Percentiles rank a stretch among this genome's conserved stretches.
phyloP scores from a whole-genome alignment of 2,888 invertebrate genomes.

The Oeneis ivallda region DNA sequence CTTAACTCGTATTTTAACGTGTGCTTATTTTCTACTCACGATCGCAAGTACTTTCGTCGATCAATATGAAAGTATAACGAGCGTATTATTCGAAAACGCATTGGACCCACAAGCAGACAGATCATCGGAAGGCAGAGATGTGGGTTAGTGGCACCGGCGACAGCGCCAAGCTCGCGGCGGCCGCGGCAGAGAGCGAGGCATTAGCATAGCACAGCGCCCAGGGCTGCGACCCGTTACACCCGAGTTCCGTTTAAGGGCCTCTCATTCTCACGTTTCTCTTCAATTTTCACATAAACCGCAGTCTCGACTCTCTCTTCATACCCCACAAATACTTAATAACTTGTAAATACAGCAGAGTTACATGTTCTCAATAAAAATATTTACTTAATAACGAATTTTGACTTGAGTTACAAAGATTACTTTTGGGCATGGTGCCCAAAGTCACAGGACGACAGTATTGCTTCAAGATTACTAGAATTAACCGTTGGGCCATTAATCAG shows the following conservation, averaged over 20 bases:
- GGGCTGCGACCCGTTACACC: slow-evolving; percentile 71
- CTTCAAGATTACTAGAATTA: too few relatives aligned
- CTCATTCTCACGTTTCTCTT: slow-evolving; percentile 62
- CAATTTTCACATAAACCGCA: slow-evolving; percentile 46
- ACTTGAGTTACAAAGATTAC: too few relatives aligned
- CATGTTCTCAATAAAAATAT: too few relatives aligned
- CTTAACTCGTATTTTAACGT: slow-evolving; percentile 6
- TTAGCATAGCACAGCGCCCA: slow-evolving; percentile 75
- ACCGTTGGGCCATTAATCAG: too few relatives aligned
- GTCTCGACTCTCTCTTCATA: slow-evolving; percentile 1
- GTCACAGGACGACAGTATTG: too few relatives aligned
- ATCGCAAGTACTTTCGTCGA: slow-evolving; percentile 64
- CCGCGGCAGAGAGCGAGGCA: slow-evolving; percentile 60
- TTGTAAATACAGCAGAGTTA: too few relatives aligned
- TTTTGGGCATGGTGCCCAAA: too few relatives aligned
- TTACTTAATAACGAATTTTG: too few relatives aligned
- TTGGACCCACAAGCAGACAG: slow-evolving; percentile 68
- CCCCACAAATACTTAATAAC: not conserved
- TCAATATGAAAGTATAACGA: slow-evolving; percentile 77
- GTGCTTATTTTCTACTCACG: slow-evolving; percentile 34
- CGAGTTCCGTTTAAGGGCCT: slow-evolving; percentile 66
- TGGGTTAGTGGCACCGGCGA: slow-evolving; percentile 72
- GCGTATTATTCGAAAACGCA: slow-evolving; percentile 71
- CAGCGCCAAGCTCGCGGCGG: slow-evolving; percentile 52
- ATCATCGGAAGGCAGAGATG: slow-evolving; percentile 70